Evolutionary conservation across 1,140 invertebrate genomes (phyloP), one percentile per base, ranked within the genome.

Genomic region (Ctenoplectra terminalis): DNA sequence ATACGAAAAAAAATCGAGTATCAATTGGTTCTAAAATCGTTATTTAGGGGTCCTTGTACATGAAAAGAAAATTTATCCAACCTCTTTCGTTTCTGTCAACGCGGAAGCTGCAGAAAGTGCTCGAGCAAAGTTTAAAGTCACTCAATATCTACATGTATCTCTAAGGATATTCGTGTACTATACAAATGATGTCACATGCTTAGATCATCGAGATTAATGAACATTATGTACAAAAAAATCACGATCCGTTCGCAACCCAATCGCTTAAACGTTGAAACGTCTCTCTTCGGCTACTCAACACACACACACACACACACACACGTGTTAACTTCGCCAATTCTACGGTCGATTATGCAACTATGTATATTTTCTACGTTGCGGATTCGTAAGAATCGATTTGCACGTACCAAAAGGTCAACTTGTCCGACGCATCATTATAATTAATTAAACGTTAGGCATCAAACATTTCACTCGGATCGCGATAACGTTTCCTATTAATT

Each of bases 141-240:
- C 15, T 17, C 29, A 20, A n/a, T 29, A 54, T 37, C 43, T 31
- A 46, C 40, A 6, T 52, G 26, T 63, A 66, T 6, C 23, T 6
- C 34, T 37, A 37, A 48, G 26, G 9, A 17, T 67, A 52, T 7
- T 23, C 31, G 4, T 63, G 43, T 74, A 29, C 60, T 23, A n/a
- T 70, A 58, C 29, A 46, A 67, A 67, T 34, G 66, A 48, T 46
- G 29, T 67, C 61, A 34, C 26, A 29, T 46, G 48, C 20, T 58
- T 69, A 20, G 23, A 58, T 58, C 66, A 37, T 60, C 52, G 31
- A 70, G 29, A 71, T 48, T 70, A 48, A 78, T 71, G n/a, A 58
- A 48, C 9, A 26, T 50, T 70, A 48, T 54, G 40, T 23, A 56
- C 5, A 60, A 40, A 71, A 48, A 50, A 46, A 48, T 23, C 17